Percentiles rank a stretch among this genome's conserved stretches.
These are phyloP conservation scores for Trachemys scripta DNA, from an alignment of 2,113 vertebrate genomes.

Conservation along the genomic window DNA sequence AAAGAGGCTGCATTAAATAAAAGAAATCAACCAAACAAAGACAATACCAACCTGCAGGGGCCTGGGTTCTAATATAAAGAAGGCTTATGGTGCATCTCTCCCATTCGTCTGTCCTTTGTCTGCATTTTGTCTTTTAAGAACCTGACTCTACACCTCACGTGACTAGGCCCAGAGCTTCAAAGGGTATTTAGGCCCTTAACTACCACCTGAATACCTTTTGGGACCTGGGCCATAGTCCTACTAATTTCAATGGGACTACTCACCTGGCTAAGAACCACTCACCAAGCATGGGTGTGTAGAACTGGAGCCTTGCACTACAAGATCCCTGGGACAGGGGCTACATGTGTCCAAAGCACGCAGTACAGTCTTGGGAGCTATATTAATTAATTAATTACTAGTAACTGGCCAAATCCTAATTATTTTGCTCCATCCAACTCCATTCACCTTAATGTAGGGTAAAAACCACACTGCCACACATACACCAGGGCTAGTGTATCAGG, in stretches of 20 bases:
- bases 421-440: slow-evolving; percentile 38
- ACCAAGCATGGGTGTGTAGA: background rate
- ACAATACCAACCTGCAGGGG: background rate
- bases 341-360: background rate
- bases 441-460: slow-evolving; percentile 55
- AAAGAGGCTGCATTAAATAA: background rate
- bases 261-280: rapidly evolving
- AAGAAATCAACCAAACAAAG: background rate
- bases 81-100: background rate
- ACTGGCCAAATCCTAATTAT: slow-evolving; percentile 63
- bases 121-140: background rate
- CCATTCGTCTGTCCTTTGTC: background rate
- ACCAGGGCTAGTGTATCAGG: background rate
- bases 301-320: background rate
- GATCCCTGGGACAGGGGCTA: background rate
- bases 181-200: no score
- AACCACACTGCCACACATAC: slow-evolving; percentile 45
- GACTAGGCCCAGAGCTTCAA: no score
- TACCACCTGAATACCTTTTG: no score
- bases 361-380: background rate
- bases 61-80: background rate
- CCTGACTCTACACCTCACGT: background rate
- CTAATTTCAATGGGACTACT: background rate
- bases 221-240: background rate
- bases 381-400: slow-evolving; percentile 37